A percentile compares a stretch with the other conserved stretches of the same genome.
Evolutionary conservation across 2,797 vertebrate species (phyloP).

Genomic region (Babyrousa celebensis): DNA sequence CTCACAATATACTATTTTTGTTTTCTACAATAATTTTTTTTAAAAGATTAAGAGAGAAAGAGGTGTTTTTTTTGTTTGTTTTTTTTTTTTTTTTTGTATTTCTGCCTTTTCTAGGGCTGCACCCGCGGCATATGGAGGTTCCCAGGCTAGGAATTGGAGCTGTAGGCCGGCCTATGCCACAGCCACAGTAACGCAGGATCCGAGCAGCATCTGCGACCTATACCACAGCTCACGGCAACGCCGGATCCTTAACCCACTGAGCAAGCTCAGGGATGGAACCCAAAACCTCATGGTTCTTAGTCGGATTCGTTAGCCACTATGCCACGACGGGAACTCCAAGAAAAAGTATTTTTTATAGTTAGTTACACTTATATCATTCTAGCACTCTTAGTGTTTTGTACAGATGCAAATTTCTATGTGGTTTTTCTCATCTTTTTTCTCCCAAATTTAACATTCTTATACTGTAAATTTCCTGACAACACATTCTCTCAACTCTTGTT

Average conservation of each 20-base stretch:
- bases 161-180: too few species aligned
- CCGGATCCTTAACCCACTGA: too few species aligned
- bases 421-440: not conserved
- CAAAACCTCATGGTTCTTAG: too few species aligned
- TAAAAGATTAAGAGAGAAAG: not conserved
- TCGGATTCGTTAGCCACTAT: too few species aligned
- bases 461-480: not conserved
- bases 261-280: too few species aligned
- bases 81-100: too few species aligned
- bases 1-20: not conserved
- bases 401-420: not conserved
- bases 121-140: too few species aligned
- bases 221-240: too few species aligned
- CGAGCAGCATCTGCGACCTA: too few species aligned
- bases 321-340: not conserved
- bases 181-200: too few species aligned
- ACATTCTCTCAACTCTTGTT: not conserved
- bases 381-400: not conserved
- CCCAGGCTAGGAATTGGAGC: too few species aligned
- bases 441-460: not conserved
- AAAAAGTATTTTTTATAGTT: not conserved
- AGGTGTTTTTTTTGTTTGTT: not conserved
- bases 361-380: not conserved
- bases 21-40: constrained; percentile 1
- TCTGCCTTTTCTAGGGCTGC: too few species aligned